A percentile compares a stretch with the other conserved stretches of the same genome.
Evolutionary conservation across 2,888 invertebrate species (phyloP).

Genomic region (Altica lythri): DNA sequence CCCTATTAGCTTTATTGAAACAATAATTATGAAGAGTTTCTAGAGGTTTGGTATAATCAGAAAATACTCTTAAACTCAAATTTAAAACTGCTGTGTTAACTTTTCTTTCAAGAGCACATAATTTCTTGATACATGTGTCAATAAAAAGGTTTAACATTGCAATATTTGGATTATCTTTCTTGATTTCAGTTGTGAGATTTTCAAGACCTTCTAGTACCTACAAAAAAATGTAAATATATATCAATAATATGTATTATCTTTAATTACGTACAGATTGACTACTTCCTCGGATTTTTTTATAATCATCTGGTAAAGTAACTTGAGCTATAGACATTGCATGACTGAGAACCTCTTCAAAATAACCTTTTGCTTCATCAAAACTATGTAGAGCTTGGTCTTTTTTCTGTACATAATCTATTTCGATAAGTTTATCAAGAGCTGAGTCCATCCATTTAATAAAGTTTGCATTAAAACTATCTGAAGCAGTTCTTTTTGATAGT

Average conservation of each 20-base stretch:
- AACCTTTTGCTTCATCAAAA: constrained; percentile 38
- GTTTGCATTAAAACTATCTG: constrained; percentile 38
- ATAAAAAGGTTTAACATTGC: constrained; percentile 63
- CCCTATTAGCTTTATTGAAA: constrained; percentile 32
- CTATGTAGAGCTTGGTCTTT: constrained; percentile 30
- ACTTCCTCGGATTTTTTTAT: constrained; percentile 59
- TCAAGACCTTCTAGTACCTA: constrained; percentile 63
- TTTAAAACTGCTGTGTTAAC: constrained; percentile 68
- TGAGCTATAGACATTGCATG: constrained; percentile 56
- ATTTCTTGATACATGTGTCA: constrained; percentile 65
- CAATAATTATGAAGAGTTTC: constrained; percentile 47
- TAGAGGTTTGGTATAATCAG: constrained; percentile 46
- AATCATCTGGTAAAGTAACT: constrained; percentile 50
- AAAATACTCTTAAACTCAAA: constrained; percentile 60
- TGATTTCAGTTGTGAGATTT: constrained; percentile 57
- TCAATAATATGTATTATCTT: not conserved
- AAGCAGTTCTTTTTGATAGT: constrained; percentile 25
- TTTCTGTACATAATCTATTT: constrained; percentile 39
- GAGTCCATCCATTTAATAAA: constrained; percentile 53
- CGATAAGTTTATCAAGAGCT: constrained; percentile 47
- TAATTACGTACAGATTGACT: constrained; percentile 60
- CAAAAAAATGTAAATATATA: constrained; percentile 25
- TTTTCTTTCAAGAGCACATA: constrained; percentile 68
- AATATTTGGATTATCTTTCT: constrained; percentile 57
- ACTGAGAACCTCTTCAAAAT: constrained; percentile 53